Evolutionary conservation across 2,113 vertebrate genomes (phyloP).

Genomic region (Chrysochloris asiatica): DNA sequence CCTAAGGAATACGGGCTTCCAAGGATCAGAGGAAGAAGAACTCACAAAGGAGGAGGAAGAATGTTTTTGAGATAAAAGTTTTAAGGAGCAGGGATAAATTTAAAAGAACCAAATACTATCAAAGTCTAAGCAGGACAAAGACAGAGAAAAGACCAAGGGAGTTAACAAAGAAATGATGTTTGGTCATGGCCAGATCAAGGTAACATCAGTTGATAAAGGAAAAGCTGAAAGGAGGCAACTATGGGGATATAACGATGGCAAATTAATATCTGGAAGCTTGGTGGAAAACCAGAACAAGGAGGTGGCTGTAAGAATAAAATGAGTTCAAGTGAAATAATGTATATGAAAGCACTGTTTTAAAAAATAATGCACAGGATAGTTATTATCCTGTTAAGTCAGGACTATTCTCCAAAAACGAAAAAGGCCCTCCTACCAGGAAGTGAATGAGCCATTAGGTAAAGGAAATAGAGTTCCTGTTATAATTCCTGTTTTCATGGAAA

Average conservation of each 20-base stretch:
- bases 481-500: conserved; percentile 46
- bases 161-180: neutral
- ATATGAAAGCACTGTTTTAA: neutral
- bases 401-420: conserved; percentile 20
- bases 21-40: conserved; percentile 15
- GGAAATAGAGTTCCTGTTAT: conserved; percentile 1
- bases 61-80: neutral
- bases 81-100: neutral
- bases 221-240: conserved; percentile 50
- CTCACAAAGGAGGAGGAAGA: neutral
- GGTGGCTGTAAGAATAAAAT: conserved; percentile 38
- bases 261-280: conserved; percentile 32
- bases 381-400: conserved; percentile 50
- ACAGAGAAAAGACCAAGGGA: neutral
- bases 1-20: neutral
- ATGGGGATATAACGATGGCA: neutral
- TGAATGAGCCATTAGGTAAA: conserved; percentile 59
- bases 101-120: conserved; percentile 5
- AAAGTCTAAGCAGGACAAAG: neutral
- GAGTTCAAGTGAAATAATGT: conserved; percentile 39
- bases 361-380: conserved; percentile 37
- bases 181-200: conserved; percentile 15
- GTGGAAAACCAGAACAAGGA: neutral
- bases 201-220: conserved; percentile 3
- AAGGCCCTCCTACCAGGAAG: neutral